A percentile compares a stretch with the other conserved stretches of the same genome.
These are phyloP conservation scores for Diarsia rubi DNA, from an alignment of 2,888 invertebrate species.

Conservation along the genomic window DNA sequence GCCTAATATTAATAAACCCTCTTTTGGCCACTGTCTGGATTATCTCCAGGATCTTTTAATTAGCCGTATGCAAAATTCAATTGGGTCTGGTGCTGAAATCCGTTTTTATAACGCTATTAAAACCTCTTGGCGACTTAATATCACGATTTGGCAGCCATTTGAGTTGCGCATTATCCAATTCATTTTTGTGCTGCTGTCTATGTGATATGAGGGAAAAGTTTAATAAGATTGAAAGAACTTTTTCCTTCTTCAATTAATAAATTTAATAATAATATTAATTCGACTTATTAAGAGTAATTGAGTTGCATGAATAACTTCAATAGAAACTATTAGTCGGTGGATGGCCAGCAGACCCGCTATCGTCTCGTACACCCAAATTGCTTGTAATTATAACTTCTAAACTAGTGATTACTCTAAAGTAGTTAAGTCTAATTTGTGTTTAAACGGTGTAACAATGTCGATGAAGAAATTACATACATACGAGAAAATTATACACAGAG, in stretches of 20 bases:
- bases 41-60: conserved; percentile 61
- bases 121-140: conserved; percentile 62
- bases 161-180: conserved; percentile 63
- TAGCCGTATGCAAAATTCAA: conserved; percentile 63
- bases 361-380: conserved; percentile 52
- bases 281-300: background rate
- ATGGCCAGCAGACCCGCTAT: conserved; percentile 29
- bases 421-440: conserved; percentile 64
- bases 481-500: conserved; percentile 24
- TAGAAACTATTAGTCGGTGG: background rate
- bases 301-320: conserved; percentile 24
- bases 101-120: conserved; percentile 62
- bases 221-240: background rate
- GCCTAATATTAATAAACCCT: conserved; percentile 60
- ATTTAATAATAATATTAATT: background rate
- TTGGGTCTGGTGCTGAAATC: conserved; percentile 55
- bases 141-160: conserved; percentile 64
- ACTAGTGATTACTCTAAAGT: conserved; percentile 59
- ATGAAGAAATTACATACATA: conserved; percentile 50
- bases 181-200: conserved; percentile 44
- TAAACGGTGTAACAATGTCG: conserved; percentile 54
- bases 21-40: conserved; percentile 38
- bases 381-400: conserved; percentile 62
- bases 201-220: conserved; percentile 15
- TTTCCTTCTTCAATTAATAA: too few relatives aligned